Conservation (phyloP, 1,140 invertebrate species). For the Drepana arcuata region DNA sequence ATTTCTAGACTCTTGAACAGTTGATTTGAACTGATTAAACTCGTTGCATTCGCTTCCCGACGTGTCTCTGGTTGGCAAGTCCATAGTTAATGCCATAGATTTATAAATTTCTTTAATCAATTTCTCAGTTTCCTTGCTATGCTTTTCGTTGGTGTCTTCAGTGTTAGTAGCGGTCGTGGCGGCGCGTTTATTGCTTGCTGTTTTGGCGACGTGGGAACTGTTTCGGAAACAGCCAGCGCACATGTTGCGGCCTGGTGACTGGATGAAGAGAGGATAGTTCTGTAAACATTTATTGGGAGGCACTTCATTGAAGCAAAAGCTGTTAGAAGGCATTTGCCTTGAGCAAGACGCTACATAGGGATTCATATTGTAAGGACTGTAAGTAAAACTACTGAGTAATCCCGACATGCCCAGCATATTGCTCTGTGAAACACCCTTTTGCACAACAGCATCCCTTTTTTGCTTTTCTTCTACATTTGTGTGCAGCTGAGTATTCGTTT, state of each 20-base stretch:
- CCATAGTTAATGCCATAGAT: conserved; percentile 39
- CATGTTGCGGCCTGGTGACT: conserved; percentile 23
- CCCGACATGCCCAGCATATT: conserved; percentile 27
- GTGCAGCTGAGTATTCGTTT: conserved; percentile 24
- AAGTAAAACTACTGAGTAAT: conserved; percentile 36
- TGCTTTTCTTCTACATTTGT: conserved; percentile 13
- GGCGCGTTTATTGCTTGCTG: conserved; percentile 14
- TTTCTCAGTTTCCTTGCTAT: conserved; percentile 42
- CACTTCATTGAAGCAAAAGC: conserved; percentile 19
- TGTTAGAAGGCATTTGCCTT: conserved; percentile 18
- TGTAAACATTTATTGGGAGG: conserved; percentile 27
- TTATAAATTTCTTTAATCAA: conserved; percentile 61
- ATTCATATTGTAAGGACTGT: conserved; percentile 33
- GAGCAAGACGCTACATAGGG: conserved; percentile 29
- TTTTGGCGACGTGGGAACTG: conserved; percentile 12
- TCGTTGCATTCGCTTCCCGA: conserved; percentile 31
- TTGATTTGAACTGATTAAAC: too few relatives aligned
- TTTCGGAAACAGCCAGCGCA: conserved; percentile 27
- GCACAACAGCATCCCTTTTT: conserved; percentile 44
- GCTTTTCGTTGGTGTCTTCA: conserved; percentile 11
- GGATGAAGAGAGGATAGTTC: conserved; percentile 40
- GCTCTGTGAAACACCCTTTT: conserved; percentile 38
- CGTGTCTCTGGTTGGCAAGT: conserved; percentile 28
- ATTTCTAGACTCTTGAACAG: too few relatives aligned
- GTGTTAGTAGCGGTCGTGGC: conserved; percentile 32